Conservation (phyloP, 2,888 invertebrate genomes). For the Psylliodes chrysocephalus region DNA sequence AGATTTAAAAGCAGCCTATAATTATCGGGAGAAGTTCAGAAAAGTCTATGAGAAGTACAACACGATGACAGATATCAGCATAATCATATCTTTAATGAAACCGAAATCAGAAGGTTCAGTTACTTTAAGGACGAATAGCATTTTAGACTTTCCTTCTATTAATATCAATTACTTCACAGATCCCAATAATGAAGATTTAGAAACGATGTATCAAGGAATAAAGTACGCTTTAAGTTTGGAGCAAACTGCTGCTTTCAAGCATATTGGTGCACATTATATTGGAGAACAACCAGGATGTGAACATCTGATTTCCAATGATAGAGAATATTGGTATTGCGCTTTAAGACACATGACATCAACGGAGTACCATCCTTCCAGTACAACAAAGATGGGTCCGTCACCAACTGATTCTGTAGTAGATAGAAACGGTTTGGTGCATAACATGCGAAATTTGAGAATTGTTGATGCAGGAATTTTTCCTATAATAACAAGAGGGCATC, state of each 20-base stretch:
- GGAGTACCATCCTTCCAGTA: constrained; percentile 66
- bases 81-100: constrained; percentile 47
- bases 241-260: constrained; percentile 69
- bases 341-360: constrained; percentile 62
- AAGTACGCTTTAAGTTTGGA: constrained; percentile 53
- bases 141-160: constrained; percentile 53
- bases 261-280: constrained; percentile 67
- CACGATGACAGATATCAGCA: constrained; percentile 30
- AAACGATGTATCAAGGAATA: constrained; percentile 72
- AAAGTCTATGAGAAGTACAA: not conserved
- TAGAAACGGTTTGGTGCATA: constrained; percentile 65
- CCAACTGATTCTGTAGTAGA: constrained; percentile 68
- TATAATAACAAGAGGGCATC: constrained; percentile 65
- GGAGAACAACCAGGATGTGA: constrained; percentile 36
- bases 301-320: constrained; percentile 49
- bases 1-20: not conserved
- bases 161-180: constrained; percentile 51
- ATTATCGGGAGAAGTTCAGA: not conserved
- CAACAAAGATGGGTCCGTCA: constrained; percentile 67
- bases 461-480: constrained; percentile 69
- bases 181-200: constrained; percentile 67
- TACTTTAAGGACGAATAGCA: constrained; percentile 50
- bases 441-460: constrained; percentile 65
- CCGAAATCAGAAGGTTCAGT: constrained; percentile 54
- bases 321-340: constrained; percentile 62